Evolutionary conservation across 2,113 vertebrate species (phyloP).

Genomic region (Tinamus guttatus): DNA sequence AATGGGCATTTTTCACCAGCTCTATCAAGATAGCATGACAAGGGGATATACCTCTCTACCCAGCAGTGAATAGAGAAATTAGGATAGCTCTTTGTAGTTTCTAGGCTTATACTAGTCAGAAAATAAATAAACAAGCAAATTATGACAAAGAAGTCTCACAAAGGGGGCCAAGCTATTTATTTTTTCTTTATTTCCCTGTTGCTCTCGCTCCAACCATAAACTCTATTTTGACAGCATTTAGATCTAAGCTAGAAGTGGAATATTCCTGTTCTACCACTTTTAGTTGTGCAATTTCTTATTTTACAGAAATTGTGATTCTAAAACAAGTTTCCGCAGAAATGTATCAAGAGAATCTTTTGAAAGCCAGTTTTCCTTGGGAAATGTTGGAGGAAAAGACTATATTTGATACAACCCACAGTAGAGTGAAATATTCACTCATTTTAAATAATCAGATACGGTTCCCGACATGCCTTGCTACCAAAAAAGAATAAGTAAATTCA

Average conservation of each 20-base stretch:
- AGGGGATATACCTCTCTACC: not conserved
- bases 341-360: not conserved
- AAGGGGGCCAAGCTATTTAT: not conserved
- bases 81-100: not conserved
- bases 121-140: not conserved
- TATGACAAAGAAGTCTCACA: not conserved
- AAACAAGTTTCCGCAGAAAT: not conserved
- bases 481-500: not conserved
- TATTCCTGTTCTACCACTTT: not conserved
- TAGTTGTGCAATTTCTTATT: not conserved
- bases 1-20: not conserved
- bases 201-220: not conserved
- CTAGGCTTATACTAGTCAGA: not conserved
- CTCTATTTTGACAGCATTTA: not conserved
- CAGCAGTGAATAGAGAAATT: not conserved
- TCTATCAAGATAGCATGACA: not conserved
- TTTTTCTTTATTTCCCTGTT: not conserved
- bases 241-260: not conserved
- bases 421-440: not conserved
- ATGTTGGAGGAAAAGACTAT: not conserved
- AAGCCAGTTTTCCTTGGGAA: not conserved
- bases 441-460: not conserved
- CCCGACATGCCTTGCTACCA: rapidly evolving
- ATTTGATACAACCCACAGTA: not conserved
- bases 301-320: not conserved